Evolutionary conservation across 1,140 invertebrate species (phyloP).

Genomic region (Drosophila repletoides): DNA sequence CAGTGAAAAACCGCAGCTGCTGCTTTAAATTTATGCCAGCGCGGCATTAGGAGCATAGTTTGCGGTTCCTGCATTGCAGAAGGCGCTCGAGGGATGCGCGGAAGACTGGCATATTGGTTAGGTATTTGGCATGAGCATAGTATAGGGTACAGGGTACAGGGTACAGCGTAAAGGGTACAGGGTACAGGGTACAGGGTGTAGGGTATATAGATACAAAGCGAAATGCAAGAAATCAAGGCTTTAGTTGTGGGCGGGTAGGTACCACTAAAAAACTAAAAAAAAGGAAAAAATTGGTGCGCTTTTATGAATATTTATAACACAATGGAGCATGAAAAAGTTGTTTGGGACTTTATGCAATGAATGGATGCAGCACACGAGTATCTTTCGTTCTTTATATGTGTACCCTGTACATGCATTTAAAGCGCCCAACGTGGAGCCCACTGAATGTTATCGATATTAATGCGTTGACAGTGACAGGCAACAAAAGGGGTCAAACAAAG

Average conservation of each 20-base stretch:
- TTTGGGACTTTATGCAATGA: constrained; percentile 35
- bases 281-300: constrained; percentile 55
- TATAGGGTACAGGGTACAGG: too few relatives aligned
- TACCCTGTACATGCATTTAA: constrained; percentile 25
- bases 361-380: constrained; percentile 23
- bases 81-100: constrained; percentile 11
- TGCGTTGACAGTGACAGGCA: constrained; percentile 40
- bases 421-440: background rate
- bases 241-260: constrained; percentile 54
- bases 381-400: background rate
- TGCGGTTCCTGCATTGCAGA: constrained; percentile 49
- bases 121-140: constrained; percentile 54
- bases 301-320: constrained; percentile 78
- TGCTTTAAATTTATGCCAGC: constrained; percentile 77
- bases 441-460: constrained; percentile 47
- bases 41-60: constrained; percentile 73
- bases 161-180: too few relatives aligned
- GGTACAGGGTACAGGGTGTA: too few relatives aligned
- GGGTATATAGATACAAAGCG: constrained; percentile 38
- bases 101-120: constrained; percentile 54
- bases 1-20: constrained; percentile 72
- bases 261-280: constrained; percentile 10
- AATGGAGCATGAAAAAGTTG: constrained; percentile 74
- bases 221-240: constrained; percentile 75
- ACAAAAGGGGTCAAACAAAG: constrained; percentile 11